Evolutionary conservation across 2,888 invertebrate species (phyloP).

Genomic region (Harpalus rufipes): DNA sequence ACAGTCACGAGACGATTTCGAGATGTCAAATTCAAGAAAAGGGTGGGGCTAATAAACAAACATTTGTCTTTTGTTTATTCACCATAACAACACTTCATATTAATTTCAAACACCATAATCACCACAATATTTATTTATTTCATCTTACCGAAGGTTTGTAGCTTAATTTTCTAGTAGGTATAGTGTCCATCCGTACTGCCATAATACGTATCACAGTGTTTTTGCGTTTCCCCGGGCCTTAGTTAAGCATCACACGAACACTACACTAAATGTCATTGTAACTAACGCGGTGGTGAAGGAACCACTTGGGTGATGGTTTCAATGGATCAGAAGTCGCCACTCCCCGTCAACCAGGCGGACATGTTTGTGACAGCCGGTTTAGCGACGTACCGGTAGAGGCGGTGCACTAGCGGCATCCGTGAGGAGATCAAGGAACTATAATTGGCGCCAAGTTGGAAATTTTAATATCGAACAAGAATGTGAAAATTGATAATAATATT

Average conservation of each 20-base stretch:
- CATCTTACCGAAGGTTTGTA: constrained; percentile 77
- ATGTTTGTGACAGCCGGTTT: constrained; percentile 70
- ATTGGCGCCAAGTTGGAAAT: not conserved
- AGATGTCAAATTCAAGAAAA: constrained; percentile 47
- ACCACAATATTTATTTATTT: not conserved
- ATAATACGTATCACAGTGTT: constrained; percentile 71
- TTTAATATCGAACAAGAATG: not conserved
- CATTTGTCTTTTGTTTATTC: not conserved
- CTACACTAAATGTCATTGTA: constrained; percentile 63
- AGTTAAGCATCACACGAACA: constrained; percentile 58
- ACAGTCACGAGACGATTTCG: not conserved
- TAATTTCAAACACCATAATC: not conserved
- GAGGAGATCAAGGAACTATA: not conserved
- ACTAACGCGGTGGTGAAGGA: constrained; percentile 10
- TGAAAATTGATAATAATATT: too few species aligned
- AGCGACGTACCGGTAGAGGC: constrained; percentile 66
- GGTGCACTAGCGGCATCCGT: constrained; percentile 35
- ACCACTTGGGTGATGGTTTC: not conserved
- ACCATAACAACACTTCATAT: constrained; percentile 24
- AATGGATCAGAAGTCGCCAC: constrained; percentile 69
- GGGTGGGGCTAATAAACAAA: constrained; percentile 26
- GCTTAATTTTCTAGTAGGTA: constrained; percentile 76
- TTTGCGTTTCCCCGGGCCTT: constrained; percentile 26
- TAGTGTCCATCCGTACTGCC: constrained; percentile 78
- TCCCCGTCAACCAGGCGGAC: constrained; percentile 71